Evolutionary conservation across 2,888 invertebrate genomes (phyloP).

Genomic region (Melinaea marsaeus): DNA sequence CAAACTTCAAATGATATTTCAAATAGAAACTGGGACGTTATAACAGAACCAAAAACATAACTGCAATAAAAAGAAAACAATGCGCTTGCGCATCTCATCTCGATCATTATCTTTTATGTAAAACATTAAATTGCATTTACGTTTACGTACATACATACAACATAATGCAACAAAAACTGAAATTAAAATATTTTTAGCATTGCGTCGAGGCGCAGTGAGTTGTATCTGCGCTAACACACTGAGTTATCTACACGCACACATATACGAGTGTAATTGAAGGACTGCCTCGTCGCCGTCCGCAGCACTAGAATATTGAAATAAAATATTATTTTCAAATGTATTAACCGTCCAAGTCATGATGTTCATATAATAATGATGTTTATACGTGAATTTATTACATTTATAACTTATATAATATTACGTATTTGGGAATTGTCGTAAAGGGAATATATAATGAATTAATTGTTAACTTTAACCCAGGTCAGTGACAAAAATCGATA

Average conservation of each 20-base stretch:
- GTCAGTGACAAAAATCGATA: constrained; percentile 5
- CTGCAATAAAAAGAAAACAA: constrained; percentile 8
- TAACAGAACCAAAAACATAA: not conserved
- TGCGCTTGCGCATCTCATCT: constrained; percentile 24
- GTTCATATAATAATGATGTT: too few species aligned
- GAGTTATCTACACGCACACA: constrained; percentile 44
- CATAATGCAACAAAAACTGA: constrained; percentile 46
- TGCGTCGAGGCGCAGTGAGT: constrained; percentile 40
- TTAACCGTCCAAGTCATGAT: constrained; percentile 3
- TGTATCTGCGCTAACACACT: constrained; percentile 45
- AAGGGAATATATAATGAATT: not conserved
- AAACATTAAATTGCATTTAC: constrained; percentile 28
- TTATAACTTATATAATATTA: not conserved
- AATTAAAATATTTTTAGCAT: constrained; percentile 57
- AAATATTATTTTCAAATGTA: not conserved
- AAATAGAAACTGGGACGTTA: too few species aligned
- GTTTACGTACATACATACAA: constrained; percentile 9
- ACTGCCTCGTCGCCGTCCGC: constrained; percentile 38
- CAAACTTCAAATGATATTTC: too few species aligned
- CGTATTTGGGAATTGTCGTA: not conserved
- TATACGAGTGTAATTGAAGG: constrained; percentile 46
- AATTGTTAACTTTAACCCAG: not conserved
- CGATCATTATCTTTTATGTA: constrained; percentile 24
- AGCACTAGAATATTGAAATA: constrained; percentile 14
- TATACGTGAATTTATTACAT: not conserved